Conservation (phyloP, 1,140 invertebrate genomes). For the Asobara japonica region DNA sequence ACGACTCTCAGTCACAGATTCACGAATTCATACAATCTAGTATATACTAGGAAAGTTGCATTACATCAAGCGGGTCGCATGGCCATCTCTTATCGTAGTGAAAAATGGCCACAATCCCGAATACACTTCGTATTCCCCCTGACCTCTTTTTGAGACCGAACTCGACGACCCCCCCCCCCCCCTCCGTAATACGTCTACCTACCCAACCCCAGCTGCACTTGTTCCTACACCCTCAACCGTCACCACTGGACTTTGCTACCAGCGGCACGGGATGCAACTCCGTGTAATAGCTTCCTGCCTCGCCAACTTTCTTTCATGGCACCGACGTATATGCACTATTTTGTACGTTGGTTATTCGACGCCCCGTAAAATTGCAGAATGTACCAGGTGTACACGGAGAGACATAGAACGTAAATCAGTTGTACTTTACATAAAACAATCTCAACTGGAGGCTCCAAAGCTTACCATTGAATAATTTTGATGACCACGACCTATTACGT, state of each 20-base stretch:
- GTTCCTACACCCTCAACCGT: neutral
- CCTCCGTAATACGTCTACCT: constrained; percentile 38
- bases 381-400: constrained; percentile 8
- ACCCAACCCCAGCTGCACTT: neutral
- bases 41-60: constrained; percentile 29
- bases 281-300: constrained; percentile 34
- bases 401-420: constrained; percentile 1
- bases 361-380: constrained; percentile 23
- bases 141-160: constrained; percentile 27
- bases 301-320: constrained; percentile 19
- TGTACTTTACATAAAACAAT: neutral
- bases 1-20: neutral
- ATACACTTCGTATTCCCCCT: constrained; percentile 36
- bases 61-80: constrained; percentile 35
- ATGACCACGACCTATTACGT: too few relatives aligned
- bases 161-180: constrained; percentile 31
- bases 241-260: neutral
- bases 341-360: constrained; percentile 21
- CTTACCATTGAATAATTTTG: neutral
- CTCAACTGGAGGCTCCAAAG: neutral
- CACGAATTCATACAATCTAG: neutral
- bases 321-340: constrained; percentile 4
- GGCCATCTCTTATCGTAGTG: constrained; percentile 47
- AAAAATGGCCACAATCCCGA: constrained; percentile 51
- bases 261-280: constrained; percentile 17